Conservation (phyloP, 2,113 vertebrate genomes). For the Hippocampus zosterae region DNA sequence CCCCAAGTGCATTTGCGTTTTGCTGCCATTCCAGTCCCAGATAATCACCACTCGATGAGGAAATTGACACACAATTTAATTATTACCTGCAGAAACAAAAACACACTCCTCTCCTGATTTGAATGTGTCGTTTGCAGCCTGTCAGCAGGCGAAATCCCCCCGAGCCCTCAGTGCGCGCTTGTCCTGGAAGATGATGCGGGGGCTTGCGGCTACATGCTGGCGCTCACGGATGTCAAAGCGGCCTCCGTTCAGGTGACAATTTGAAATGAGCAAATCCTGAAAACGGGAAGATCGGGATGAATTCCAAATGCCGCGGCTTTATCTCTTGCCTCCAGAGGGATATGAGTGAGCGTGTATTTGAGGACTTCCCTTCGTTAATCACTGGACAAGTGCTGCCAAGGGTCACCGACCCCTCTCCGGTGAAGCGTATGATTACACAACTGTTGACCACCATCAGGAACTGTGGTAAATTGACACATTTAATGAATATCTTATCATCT, state of each 20-base stretch:
- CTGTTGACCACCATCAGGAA: conserved; percentile 86
- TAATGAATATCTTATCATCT: background rate
- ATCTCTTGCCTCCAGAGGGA: conserved; percentile 41
- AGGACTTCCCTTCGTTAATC: conserved; percentile 87
- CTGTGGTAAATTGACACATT: conserved; percentile 75
- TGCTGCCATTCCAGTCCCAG: too few relatives aligned
- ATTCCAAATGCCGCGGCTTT: background rate
- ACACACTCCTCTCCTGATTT: background rate
- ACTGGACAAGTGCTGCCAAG: conserved; percentile 86
- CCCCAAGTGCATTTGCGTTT: too few relatives aligned
- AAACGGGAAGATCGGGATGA: accelerated
- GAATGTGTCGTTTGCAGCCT: conserved; percentile 66
- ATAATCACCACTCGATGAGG: too few relatives aligned
- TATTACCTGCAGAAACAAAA: background rate
- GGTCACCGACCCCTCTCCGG: conserved; percentile 86
- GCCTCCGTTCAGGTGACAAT: conserved; percentile 83
- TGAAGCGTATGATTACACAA: conserved; percentile 88
- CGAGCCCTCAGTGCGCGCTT: conserved; percentile 84
- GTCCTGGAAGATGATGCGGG: conserved; percentile 89
- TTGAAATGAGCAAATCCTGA: conserved; percentile 72
- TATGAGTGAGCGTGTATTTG: conserved; percentile 72
- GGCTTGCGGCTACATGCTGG: conserved; percentile 88
- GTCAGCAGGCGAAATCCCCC: conserved; percentile 78
- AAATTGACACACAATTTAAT: too few relatives aligned
- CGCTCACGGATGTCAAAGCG: conserved; percentile 81